Evolutionary conservation across 2,888 invertebrate genomes (phyloP), one percentile per base, ranked within the genome.

Genomic region (Germaria angustata): DNA sequence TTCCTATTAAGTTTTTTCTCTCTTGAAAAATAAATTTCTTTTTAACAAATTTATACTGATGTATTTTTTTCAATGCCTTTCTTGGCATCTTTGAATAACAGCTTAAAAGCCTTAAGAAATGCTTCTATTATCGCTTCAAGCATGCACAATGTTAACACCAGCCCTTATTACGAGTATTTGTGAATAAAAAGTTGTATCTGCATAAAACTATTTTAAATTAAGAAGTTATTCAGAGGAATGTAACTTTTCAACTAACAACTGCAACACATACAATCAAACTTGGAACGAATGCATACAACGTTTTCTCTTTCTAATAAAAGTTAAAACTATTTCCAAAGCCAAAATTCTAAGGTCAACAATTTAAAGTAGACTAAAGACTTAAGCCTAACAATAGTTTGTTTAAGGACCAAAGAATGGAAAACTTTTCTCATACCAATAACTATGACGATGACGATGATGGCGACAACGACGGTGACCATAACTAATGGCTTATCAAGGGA

Each of bases 131-230:
- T 76, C 57, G n/a, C 49, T 28, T 46, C 17, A 57, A 39, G 32
- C 24, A 55, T 55, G 44, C 28, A 32, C n/a, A 71, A 55, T 71
- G 71, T 78, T 41, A 71, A 65, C 44, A 46, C 22, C 65, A 46
- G 17, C 66, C 57, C 28, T 65, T 46, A 2, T 13, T n/a, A 9
- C 20, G 7, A n/a, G 17, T 46, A 24, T 2, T 15, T 28, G 11
- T 3, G 36, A 28, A 13, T 28, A 65, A 41, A 65, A 75, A 41
- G 34, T 61, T 69, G 34, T 78, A 81, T 81, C 81, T 78, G 81
- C 81, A 81, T 73, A 81, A 81, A 81, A 81, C 81, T 69, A 81
- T 81, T 81, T 73, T 41, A 78, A 78, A 81, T 81, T 81, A 73
- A 81, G 78, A 81, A 81, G 63, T 78, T 73, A 73, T 41, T 24